Base-by-base conservation (phyloP, 2,113 vertebrate species). In the Sapayoa aenigma region DNA sequence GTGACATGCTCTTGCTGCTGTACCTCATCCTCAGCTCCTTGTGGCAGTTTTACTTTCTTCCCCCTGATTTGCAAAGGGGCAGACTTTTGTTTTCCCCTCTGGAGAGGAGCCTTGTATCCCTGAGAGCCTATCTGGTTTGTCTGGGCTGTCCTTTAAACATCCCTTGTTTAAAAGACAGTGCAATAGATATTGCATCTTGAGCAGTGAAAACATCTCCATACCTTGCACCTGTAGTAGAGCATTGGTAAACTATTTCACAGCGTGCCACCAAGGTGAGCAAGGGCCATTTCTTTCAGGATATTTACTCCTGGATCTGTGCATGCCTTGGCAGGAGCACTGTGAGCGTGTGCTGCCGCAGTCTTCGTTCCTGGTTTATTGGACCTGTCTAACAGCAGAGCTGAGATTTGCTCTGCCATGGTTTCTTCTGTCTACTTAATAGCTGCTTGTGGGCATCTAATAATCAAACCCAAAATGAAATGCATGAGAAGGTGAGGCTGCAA, bases 261-360 rank as follows among this genome's bases (percentile, higher is more conserved):
- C 3, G 44, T 73, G 35, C 39, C 55, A 18, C 30, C 28, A 9
- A 52, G 66, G 49, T 5, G 10, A 35, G 17, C 30, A 31, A 49
- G 35, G 33, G 22, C 42, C 31, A 3, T 5, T 60, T 60, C 16
- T 21, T 14, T 4, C 63, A 16, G 67, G 39, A 9, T 46, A 24
- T 23, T 59, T 0, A 2, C 66, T 77, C 24, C 76, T 49, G 63
- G 33, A 11, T 69, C 67, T 0, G 2, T 46, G 56, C 3, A 0
- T 4, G 31, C 21, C 63, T 62, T 0, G 1, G 44, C 35, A 62
- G 66, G 78, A 69, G 14, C 28, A 2, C 0, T 0, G 55, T 0
- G 6, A 75, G 66, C 0, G 1, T 19, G 14, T 0, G 3, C 50
- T 82, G 67, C 72, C 0, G 1, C 24, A 3, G 41, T 2, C 42